Evolutionary conservation across 2,888 invertebrate species (phyloP), one percentile per base, ranked within the genome.

Genomic region (Mycalesis mineus): DNA sequence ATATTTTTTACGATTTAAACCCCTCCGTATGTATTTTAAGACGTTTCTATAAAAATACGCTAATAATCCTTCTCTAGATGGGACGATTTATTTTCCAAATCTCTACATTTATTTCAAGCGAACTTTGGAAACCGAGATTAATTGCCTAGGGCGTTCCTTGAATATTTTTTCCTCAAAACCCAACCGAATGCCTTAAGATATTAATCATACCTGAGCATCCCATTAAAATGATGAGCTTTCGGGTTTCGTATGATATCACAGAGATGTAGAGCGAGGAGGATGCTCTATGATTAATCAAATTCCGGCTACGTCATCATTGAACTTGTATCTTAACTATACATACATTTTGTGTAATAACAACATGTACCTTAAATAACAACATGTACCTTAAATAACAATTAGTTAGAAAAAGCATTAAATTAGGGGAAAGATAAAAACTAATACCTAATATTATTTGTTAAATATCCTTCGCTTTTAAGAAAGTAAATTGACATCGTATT

Each of bases 171-270:
- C 44, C 28, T 13, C 13, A 8, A 28, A 17, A 13, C 28, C 15
- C 7, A 33, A 47, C 28, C 13, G 7, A 33, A 47, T 37, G 15
- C 31, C 42, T 52, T 31, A 44, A 36, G 52, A 53, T 44, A 61
- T 61, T 56, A 58, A 56, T 61, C 58, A 56, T 56, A 40, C 37
- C 7, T 36, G 22, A 31, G 41, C 8, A 36, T 7, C 28, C 17
- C 41, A 13, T 28, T 33, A 41, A 33, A 41, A 49, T 47, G 15
- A 39, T 39, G n/a, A 39, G 49, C 49, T 49, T 49, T 40, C 39
- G 13, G 33, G 22, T 22, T 41, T 40, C 49, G 13, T 29, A 36
- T n/a, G 13, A 50, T 41, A 53, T 31, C 13, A 41, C 13, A 15
- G 15, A 51, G n/a, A 61, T 22, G 39, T 42, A 48, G n/a, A 45